Evolutionary conservation across 2,113 vertebrate genomes (phyloP).

Genomic region (Etia nguti): DNA sequence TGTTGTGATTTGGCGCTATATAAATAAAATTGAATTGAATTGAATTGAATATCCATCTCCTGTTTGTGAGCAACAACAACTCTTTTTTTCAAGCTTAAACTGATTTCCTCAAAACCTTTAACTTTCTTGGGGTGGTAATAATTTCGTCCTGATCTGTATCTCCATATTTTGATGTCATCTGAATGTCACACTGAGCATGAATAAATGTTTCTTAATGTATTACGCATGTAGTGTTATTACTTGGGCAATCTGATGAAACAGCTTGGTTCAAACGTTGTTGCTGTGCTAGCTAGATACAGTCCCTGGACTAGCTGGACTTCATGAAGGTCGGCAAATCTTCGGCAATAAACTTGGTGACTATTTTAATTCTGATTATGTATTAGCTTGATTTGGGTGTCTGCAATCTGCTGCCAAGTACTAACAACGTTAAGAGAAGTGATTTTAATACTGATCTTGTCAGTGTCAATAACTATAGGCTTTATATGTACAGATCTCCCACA

Average conservation of each 20-base stretch:
- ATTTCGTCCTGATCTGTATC: neutral
- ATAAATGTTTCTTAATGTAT: neutral
- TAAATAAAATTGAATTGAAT: too few species aligned
- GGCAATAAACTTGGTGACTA: neutral
- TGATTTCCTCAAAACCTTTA: neutral
- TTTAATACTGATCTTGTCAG: neutral
- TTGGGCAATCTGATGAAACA: neutral
- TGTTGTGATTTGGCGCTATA: too few species aligned
- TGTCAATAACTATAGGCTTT: neutral
- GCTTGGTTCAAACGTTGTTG: neutral
- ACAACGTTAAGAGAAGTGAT: neutral
- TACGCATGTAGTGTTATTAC: too few species aligned
- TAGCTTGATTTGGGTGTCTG: neutral
- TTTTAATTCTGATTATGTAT: neutral
- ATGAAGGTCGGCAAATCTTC: neutral
- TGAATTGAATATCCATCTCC: neutral
- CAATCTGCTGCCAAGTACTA: neutral
- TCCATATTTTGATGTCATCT: neutral
- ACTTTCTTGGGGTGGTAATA: neutral
- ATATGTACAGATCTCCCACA: rapidly evolving
- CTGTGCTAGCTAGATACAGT: neutral
- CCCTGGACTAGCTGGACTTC: neutral
- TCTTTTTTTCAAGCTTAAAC: neutral
- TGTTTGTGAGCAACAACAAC: neutral
- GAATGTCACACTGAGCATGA: rapidly evolving